Percentiles rank a stretch among this genome's conserved stretches.
These are phyloP conservation scores for Noctua fimbriata DNA, from an alignment of 2,888 invertebrate species.

Conservation along the genomic window DNA sequence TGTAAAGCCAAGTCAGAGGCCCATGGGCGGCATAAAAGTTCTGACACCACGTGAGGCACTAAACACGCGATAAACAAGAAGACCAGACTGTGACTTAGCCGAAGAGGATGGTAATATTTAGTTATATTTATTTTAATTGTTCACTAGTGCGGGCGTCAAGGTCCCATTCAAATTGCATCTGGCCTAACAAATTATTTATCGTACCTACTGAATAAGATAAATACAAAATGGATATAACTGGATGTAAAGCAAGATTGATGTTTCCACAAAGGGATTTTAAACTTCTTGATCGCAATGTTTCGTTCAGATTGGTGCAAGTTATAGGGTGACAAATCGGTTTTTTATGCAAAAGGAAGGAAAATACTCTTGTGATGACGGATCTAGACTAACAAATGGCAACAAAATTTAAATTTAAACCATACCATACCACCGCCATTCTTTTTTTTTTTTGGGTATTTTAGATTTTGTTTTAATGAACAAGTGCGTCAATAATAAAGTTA, in stretches of 20 bases:
- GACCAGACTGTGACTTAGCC: neutral
- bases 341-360: constrained; percentile 6
- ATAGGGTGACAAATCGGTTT: constrained; percentile 54
- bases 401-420: neutral
- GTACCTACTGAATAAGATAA: constrained; percentile 75
- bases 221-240: constrained; percentile 73
- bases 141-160: neutral
- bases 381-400: neutral
- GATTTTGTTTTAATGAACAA: neutral
- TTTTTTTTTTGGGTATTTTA: too few relatives aligned
- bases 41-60: too few relatives aligned
- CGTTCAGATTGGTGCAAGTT: constrained; percentile 66
- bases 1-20: too few relatives aligned
- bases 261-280: constrained; percentile 86
- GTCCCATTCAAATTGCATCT: constrained; percentile 54
- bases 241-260: constrained; percentile 85
- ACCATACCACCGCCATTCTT: too few relatives aligned
- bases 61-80: too few relatives aligned
- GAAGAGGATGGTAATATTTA: neutral
- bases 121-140: too few relatives aligned
- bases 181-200: constrained; percentile 74
- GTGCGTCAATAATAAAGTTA: neutral
- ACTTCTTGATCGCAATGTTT: constrained; percentile 82
- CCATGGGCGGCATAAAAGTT: too few relatives aligned
- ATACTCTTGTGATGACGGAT: neutral